Base-by-base conservation (phyloP, 2,113 vertebrate species). In the Semicossyphus pulcher region DNA sequence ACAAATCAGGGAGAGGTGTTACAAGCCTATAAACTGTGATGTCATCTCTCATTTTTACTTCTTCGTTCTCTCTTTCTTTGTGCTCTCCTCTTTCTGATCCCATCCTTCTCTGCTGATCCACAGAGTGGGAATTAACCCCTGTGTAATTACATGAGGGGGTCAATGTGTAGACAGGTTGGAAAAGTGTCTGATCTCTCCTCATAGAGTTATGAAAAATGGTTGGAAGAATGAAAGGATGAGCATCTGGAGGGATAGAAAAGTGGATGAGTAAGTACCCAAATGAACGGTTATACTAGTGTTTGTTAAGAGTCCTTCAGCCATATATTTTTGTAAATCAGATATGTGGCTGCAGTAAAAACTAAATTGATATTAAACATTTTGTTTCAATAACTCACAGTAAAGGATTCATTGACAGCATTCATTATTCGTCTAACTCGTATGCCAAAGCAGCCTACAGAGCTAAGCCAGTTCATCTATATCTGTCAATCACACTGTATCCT, bases 61-160 rank as follows among this genome's bases (percentile, higher is more conserved):
- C 10, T n/a, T 54, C 36, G 7, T 29, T 2, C 4, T 31, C n/a
- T 54, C 4, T 28, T 47, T 56, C 36, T 45, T 72, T 78, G 76
- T 48, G 39, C 57, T 71, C 61, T 39, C 59, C 54, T 72, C 73
- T 59, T 20, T 59, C 36, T 72, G 54, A 70, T 67, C 23, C 56
- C 34, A 21, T 64, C 77, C 56, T 78, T 75, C 82, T 56, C 67
- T 49, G 57, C 71, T 77, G 63, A 83, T 75, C 80, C 59, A 49
- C 61, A 69, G 78, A 78, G 85, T 78, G 72, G 81, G 84, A 84
- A 86, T 83, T 85, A 89, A 88, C 84, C 86, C 79, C 65, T 66
- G 58, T 83, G 86, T 89, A 91, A 90, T 75, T 89, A 91, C 83
- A 88, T 87, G 89, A 89, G 78, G 83, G 87, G 90, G 53, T 76